Conservation (phyloP, 2,113 vertebrate species). For the Pica pica region DNA sequence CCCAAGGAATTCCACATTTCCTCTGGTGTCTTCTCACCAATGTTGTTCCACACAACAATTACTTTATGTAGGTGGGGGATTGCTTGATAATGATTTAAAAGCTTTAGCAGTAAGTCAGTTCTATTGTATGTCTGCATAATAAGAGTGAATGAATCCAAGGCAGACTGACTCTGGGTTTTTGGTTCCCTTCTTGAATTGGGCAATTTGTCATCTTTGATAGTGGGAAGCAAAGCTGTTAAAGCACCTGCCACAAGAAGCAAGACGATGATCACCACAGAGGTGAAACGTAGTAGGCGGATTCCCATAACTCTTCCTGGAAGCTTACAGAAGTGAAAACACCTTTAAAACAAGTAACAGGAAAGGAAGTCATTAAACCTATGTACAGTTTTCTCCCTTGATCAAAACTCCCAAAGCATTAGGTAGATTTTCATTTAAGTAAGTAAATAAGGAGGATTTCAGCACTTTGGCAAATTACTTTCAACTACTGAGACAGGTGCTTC, state of each 20-base stretch:
- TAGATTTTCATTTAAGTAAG: not conserved
- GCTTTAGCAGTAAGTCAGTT: slow-evolving; percentile 87
- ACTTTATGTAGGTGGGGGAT: slow-evolving; percentile 83
- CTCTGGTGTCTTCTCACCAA: slow-evolving; percentile 80
- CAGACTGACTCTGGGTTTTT: slow-evolving; percentile 53
- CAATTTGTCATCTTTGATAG: slow-evolving; percentile 75
- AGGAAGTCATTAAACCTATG: not conserved
- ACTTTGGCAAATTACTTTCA: not conserved
- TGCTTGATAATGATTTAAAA: slow-evolving; percentile 93
- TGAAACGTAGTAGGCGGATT: slow-evolving; percentile 68
- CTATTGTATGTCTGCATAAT: slow-evolving; percentile 93
- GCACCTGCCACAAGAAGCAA: slow-evolving; percentile 76
- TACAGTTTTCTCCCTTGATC: not conserved
- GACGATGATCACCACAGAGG: slow-evolving; percentile 69
- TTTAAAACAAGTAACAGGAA: slow-evolving; percentile 27
- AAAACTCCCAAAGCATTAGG: not conserved
- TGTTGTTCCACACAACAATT: slow-evolving; percentile 93
- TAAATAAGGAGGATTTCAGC: not conserved
- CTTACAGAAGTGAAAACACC: slow-evolving; percentile 70
- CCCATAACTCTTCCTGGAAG: slow-evolving; percentile 75
- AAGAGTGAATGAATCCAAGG: slow-evolving; percentile 80
- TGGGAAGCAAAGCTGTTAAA: slow-evolving; percentile 77
- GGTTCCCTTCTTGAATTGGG: slow-evolving; percentile 55
- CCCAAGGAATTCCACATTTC: slow-evolving; percentile 86
- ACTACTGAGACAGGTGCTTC: not conserved